These are phyloP conservation scores for Ornithoptera priamus DNA, from an alignment of 2,888 invertebrate species.

Conservation along the genomic window DNA sequence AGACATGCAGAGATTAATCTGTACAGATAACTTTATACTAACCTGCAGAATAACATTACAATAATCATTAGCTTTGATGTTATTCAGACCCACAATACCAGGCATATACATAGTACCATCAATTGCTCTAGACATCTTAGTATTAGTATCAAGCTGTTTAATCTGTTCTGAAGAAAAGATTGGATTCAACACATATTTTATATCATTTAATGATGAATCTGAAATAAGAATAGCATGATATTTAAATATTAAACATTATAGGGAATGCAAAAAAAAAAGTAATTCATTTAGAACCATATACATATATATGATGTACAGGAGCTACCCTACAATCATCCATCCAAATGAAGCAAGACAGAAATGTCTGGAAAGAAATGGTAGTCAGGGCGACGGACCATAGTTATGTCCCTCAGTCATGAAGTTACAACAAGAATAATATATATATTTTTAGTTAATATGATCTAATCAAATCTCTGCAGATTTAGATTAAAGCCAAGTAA, in stretches of 20 bases:
- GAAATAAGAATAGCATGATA: constrained; percentile 38
- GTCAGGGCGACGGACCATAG: no score
- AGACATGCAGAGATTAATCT: constrained; percentile 6
- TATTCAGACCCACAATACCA: constrained; percentile 98
- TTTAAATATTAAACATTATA: no score
- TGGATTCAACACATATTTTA: constrained; percentile 98
- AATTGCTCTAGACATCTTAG: constrained; percentile 95
- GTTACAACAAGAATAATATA: not conserved
- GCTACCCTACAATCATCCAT: not conserved
- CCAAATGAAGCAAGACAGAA: no score
- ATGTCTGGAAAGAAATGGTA: no score
- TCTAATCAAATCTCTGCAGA: not conserved
- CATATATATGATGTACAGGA: not conserved
- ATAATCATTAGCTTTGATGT: constrained; percentile 99
- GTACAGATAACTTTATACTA: constrained; percentile 29
- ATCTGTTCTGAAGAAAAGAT: constrained; percentile 94
- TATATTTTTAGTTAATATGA: not conserved
- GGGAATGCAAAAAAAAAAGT: no score
- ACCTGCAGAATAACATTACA: constrained; percentile 99
- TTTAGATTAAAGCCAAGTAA: no score
- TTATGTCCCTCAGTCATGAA: no score
- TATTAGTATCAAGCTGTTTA: constrained; percentile 86
- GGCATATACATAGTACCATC: constrained; percentile 98
- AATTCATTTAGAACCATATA: no score
- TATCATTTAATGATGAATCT: constrained; percentile 98